These are phyloP conservation scores for Tetanocera ferruginea DNA, from an alignment of 2,888 invertebrate genomes.

Conservation along the genomic window DNA sequence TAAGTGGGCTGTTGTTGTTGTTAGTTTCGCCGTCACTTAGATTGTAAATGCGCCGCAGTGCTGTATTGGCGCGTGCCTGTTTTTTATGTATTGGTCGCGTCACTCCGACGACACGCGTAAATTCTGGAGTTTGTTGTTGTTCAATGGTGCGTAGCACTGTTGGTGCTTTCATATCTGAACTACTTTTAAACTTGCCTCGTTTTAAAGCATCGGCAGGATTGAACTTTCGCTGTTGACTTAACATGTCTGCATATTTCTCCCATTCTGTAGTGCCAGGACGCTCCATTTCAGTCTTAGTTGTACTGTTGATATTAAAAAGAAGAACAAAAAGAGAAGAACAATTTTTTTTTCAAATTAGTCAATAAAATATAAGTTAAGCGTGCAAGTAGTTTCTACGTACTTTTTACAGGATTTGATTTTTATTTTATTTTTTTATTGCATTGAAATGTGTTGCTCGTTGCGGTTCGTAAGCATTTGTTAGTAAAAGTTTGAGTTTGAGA, in stretches of 20 bases:
- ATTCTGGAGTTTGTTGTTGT: slow-evolving; percentile 16
- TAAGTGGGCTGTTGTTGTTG: slow-evolving; percentile 43
- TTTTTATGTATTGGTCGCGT: neutral
- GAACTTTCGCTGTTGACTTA: slow-evolving; percentile 61
- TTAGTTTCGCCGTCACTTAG: slow-evolving; percentile 30
- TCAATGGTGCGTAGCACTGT: slow-evolving; percentile 37
- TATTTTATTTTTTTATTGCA: slow-evolving; percentile 38
- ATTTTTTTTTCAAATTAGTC: neutral
- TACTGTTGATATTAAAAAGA: neutral
- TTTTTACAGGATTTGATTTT: slow-evolving; percentile 49
- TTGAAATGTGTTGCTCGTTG: slow-evolving; percentile 45
- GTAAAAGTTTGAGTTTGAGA: slow-evolving; percentile 8
- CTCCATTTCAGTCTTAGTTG: slow-evolving; percentile 32
- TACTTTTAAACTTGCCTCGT: slow-evolving; percentile 43
- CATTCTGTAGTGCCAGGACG: slow-evolving; percentile 64
- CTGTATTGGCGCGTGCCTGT: neutral
- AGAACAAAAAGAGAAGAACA: neutral
- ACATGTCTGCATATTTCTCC: slow-evolving; percentile 64
- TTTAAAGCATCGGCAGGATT: slow-evolving; percentile 61
- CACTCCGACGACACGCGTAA: neutral
- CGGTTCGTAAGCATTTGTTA: slow-evolving; percentile 39
- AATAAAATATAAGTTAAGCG: neutral
- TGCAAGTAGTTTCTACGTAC: slow-evolving; percentile 44
- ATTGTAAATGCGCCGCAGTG: slow-evolving; percentile 16
- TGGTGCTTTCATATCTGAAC: neutral